These are phyloP conservation scores for Otolemur crassicaudatus DNA, from an alignment of 2,797 vertebrate genomes.

Conservation along the genomic window DNA sequence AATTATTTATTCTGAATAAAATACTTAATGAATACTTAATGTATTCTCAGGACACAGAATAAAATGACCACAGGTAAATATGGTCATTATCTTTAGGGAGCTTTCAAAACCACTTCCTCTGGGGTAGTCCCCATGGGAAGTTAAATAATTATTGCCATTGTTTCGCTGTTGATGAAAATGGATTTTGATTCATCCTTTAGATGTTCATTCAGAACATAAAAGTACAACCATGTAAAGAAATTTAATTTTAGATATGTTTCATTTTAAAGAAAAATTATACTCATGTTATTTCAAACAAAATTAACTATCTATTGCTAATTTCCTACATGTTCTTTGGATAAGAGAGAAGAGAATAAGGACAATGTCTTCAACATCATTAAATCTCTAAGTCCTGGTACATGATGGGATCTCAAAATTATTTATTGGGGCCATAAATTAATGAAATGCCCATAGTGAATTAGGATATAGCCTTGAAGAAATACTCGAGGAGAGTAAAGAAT, in stretches of 20 bases:
- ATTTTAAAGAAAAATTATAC: neutral
- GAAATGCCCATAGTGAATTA: neutral
- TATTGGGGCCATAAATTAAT: neutral
- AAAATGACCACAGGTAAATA: neutral
- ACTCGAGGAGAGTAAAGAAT: neutral
- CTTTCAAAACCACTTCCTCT: neutral
- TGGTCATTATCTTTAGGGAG: neutral
- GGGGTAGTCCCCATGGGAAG: neutral
- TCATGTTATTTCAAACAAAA: neutral
- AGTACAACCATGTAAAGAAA: neutral
- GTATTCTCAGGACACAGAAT: too few relatives aligned
- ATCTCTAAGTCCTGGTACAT: neutral
- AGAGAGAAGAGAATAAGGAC: neutral
- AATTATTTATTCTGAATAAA: neutral
- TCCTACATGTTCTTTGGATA: neutral
- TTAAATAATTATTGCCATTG: constrained; percentile 5
- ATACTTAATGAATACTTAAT: too few relatives aligned
- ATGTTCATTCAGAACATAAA: neutral
- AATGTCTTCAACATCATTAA: neutral
- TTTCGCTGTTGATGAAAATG: neutral
- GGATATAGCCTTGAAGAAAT: neutral
- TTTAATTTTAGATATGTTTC: constrained; percentile 21
- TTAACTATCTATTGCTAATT: neutral
- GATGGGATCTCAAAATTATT: neutral
- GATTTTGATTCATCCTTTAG: neutral